Conservation (phyloP, 1,140 invertebrate species). For the Drosophila asahinai region DNA sequence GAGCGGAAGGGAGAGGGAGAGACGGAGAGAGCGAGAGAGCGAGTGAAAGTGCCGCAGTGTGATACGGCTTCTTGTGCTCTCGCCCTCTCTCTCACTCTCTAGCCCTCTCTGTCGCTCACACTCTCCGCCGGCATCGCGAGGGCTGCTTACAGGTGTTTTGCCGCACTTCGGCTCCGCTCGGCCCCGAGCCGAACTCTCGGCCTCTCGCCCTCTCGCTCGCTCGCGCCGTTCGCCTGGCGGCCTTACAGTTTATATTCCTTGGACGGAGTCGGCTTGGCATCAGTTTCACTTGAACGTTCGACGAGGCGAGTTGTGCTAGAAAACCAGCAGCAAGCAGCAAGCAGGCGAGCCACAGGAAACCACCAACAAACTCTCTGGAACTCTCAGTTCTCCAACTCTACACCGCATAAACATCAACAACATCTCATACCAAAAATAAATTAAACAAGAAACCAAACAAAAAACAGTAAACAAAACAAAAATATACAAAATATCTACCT, state of each 20-base stretch:
- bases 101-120: conserved; percentile 9
- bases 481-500: conserved; percentile 3
- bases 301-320: conserved; percentile 60
- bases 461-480: conserved; percentile 7
- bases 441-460: not conserved
- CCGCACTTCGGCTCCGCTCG: conserved; percentile 14
- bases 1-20: not conserved
- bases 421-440: conserved; percentile 4
- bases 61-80: conserved; percentile 35
- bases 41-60: conserved; percentile 14
- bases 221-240: conserved; percentile 21
- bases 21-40: conserved; percentile 2
- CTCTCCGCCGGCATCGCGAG: conserved; percentile 46
- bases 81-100: conserved; percentile 3
- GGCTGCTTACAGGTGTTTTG: conserved; percentile 77
- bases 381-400: conserved; percentile 26
- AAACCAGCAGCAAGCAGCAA: conserved; percentile 17
- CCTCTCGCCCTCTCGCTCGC: conserved; percentile 20
- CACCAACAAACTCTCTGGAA: conserved; percentile 23
- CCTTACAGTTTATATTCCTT: conserved; percentile 66
- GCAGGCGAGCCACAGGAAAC: conserved; percentile 20
- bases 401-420: conserved; percentile 33
- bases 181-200: not conserved
- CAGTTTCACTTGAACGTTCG: conserved; percentile 72
- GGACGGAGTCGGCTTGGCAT: conserved; percentile 48